These are phyloP conservation scores for Podotricha telesiphe DNA, from an alignment of 2,888 invertebrate species.

Conservation along the genomic window DNA sequence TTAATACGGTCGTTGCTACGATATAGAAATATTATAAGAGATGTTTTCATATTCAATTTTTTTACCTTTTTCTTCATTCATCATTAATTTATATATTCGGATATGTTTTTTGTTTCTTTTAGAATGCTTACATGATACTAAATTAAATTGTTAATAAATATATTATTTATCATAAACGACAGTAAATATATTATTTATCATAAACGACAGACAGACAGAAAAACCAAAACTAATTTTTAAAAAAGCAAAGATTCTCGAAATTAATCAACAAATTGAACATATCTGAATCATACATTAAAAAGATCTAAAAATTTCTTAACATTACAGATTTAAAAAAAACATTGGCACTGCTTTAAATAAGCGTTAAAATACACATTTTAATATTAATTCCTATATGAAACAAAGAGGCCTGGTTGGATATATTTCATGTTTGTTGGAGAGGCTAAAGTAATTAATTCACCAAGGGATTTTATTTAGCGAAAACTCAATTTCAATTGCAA, in stretches of 20 bases:
- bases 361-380: not conserved
- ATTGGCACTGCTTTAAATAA: not conserved
- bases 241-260: no score
- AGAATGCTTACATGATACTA: not conserved
- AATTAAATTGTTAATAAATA: not conserved
- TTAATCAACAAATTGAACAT: no score
- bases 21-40: not conserved
- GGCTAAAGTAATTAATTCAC: constrained; percentile 32
- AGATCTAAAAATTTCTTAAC: no score
- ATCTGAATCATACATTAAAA: no score
- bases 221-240: no score
- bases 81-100: not conserved
- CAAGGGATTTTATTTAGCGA: constrained; percentile 34
- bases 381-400: constrained; percentile 12
- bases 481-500: constrained; percentile 34
- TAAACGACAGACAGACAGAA: no score
- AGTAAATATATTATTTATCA: no score
- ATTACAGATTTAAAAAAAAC: not conserved
- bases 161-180: no score
- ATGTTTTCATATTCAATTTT: not conserved
- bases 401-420: constrained; percentile 7
- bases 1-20: not conserved
- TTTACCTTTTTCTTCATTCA: not conserved
- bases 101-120: no score
- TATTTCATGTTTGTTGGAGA: constrained; percentile 24